Evolutionary conservation across 1,140 invertebrate species (phyloP).

Genomic region (Zeugodacus cucurbitae): DNA sequence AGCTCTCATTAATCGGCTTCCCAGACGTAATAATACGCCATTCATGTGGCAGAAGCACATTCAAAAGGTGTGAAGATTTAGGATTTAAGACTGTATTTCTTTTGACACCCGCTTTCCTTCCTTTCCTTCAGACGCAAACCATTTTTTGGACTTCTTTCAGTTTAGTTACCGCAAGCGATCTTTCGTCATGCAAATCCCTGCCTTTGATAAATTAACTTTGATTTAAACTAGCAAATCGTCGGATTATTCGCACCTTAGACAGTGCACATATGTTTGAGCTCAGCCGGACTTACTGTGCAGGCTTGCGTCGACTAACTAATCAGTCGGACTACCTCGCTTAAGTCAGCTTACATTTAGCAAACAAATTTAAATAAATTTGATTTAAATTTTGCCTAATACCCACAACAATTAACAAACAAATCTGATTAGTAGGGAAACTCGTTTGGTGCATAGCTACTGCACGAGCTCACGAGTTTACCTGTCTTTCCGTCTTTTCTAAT

Average conservation of each 20-base stretch:
- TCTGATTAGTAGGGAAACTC: neutral
- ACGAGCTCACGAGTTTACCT: no score
- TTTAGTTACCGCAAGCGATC: neutral
- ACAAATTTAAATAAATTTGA: slow-evolving; percentile 13
- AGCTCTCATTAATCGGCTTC: no score
- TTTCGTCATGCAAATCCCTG: neutral
- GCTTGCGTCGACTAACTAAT: neutral
- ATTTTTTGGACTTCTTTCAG: neutral
- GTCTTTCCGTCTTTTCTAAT: neutral
- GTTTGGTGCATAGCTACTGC: neutral
- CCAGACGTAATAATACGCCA: no score
- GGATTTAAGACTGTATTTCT: no score
- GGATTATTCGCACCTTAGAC: slow-evolving; percentile 10
- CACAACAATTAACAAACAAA: neutral
- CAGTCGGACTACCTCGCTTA: neutral
- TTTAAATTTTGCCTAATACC: slow-evolving; percentile 1
- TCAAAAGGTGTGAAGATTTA: no score
- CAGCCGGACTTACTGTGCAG: neutral
- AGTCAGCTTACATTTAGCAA: slow-evolving; percentile 11
- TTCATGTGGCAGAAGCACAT: no score
- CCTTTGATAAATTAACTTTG: slow-evolving; percentile 20
- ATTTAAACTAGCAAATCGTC: slow-evolving; percentile 26
- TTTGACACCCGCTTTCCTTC: no score
- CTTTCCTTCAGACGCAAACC: no score
- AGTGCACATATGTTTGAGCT: neutral